phyloP scores from a whole-genome alignment of 2,113 vertebrate genomes.

The Gambusia affinis region DNA sequence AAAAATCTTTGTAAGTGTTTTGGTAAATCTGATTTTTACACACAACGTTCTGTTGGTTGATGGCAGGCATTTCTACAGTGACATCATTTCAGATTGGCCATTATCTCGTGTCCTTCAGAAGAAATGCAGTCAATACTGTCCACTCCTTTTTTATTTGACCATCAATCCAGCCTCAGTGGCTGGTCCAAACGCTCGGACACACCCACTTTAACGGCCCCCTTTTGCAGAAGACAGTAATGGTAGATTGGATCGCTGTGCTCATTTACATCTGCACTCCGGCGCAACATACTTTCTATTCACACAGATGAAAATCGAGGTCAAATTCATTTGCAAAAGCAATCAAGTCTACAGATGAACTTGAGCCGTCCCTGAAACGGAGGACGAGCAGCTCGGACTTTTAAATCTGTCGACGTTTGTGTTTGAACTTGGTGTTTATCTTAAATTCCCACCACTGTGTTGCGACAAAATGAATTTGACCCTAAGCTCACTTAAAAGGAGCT shows the following conservation, averaged over 20 bases:
- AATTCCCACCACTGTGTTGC: constrained; percentile 8
- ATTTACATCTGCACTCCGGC: constrained; percentile 2
- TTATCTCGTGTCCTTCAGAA: constrained; percentile 26
- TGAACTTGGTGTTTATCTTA: constrained; percentile 9
- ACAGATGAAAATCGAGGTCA: constrained; percentile 12
- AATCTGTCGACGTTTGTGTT: constrained; percentile 5
- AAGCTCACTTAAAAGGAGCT: constrained; percentile 31
- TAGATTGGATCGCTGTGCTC: constrained; percentile 19
- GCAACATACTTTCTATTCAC: neutral
- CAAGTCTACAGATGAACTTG: constrained; percentile 30
- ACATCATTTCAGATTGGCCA: neutral
- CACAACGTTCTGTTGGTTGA: too few relatives aligned
- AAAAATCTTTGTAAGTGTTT: too few relatives aligned
- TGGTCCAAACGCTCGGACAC: constrained; percentile 45
- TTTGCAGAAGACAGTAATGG: constrained; percentile 25
- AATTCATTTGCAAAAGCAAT: constrained; percentile 41
- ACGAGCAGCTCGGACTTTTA: constrained; percentile 10
- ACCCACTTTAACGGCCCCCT: constrained; percentile 29
- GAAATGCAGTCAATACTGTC: neutral
- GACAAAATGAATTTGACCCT: constrained; percentile 43
- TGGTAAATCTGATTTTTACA: too few relatives aligned
- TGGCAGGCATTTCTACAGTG: neutral
- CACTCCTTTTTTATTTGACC: constrained; percentile 4
- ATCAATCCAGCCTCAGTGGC: constrained; percentile 24
- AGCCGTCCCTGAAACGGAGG: neutral